phyloP scores from a whole-genome alignment of 1,140 invertebrate genomes.

The Maniola jurtina region DNA sequence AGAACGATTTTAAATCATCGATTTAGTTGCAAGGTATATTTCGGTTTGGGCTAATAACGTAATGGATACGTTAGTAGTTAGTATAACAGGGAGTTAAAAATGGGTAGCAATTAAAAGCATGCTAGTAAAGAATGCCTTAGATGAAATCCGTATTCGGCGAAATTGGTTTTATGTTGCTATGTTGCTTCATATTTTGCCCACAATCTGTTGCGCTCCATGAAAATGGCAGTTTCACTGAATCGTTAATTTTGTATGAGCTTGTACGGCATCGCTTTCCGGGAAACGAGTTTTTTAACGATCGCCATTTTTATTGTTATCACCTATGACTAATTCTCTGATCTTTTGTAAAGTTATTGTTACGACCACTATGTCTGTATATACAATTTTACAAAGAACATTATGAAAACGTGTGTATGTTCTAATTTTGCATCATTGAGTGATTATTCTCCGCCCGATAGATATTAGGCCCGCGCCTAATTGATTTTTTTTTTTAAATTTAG shows the following conservation, averaged over 20 bases:
- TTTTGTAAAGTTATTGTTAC: background rate
- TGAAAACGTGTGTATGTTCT: too few relatives aligned
- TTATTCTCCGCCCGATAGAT: too few relatives aligned
- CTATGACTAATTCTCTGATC: background rate
- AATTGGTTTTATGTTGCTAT: background rate
- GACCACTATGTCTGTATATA: too few relatives aligned
- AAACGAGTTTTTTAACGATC: background rate
- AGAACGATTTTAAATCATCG: too few relatives aligned
- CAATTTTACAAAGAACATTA: too few relatives aligned
- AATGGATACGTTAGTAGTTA: too few relatives aligned
- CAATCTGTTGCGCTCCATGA: background rate
- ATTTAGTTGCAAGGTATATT: too few relatives aligned
- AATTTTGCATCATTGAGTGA: too few relatives aligned
- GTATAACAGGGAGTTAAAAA: background rate
- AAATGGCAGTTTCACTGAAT: background rate
- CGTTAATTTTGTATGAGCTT: conserved; percentile 3
- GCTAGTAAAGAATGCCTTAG: background rate
- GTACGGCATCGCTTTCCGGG: background rate
- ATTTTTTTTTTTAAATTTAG: too few relatives aligned
- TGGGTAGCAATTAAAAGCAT: background rate
- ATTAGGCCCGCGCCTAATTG: too few relatives aligned
- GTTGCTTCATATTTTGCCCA: background rate
- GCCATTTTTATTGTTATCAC: background rate
- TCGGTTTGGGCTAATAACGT: too few relatives aligned
- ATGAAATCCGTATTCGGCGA: background rate